Evolutionary conservation across 1,140 invertebrate genomes (phyloP).

Genomic region (Episyrphus balteatus): DNA sequence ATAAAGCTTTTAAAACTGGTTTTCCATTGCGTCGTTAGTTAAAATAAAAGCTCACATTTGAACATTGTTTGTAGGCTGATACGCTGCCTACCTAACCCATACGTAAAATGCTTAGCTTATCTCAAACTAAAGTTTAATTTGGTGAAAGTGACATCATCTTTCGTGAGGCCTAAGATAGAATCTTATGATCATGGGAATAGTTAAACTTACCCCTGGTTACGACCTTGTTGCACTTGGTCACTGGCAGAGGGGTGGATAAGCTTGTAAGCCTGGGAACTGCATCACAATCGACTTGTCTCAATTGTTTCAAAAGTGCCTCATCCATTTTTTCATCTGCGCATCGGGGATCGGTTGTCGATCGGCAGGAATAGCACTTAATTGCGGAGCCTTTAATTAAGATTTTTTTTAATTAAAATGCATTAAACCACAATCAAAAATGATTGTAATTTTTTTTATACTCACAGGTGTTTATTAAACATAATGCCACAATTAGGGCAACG

Average conservation of each 20-base stretch:
- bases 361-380: constrained; percentile 32
- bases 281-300: constrained; percentile 25
- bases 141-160: no score
- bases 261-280: constrained; percentile 15
- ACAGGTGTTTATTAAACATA: no score
- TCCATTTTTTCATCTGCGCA: constrained; percentile 26
- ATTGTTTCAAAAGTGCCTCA: constrained; percentile 10
- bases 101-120: no score
- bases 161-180: neutral
- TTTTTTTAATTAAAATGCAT: no score
- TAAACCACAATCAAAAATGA: no score
- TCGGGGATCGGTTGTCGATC: constrained; percentile 26
- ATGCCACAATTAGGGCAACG: no score
- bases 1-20: neutral
- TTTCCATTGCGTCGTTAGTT: no score
- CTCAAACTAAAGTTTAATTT: no score
- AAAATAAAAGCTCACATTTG: no score
- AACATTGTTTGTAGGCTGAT: no score
- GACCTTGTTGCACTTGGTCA: constrained; percentile 33
- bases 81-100: no score
- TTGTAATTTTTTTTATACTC: no score
- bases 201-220: constrained; percentile 27
- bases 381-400: constrained; percentile 15
- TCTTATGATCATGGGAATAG: neutral
- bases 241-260: constrained; percentile 23